Base-by-base conservation (phyloP, 2,797 vertebrate genomes). In the Eremophila alpestris region DNA sequence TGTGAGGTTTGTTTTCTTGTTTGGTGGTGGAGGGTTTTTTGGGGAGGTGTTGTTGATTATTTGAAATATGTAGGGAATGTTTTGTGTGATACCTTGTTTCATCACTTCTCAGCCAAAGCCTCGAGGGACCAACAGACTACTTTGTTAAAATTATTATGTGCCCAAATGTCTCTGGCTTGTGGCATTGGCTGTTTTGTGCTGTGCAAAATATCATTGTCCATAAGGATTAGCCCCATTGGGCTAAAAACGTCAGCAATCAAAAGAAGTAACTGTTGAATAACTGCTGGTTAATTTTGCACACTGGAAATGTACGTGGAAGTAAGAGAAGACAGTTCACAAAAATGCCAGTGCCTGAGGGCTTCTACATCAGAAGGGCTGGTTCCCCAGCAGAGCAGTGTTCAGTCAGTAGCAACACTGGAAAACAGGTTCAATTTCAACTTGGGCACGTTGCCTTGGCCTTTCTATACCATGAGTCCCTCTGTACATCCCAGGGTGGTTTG, bases 381-480 rank as follows among this genome's bases (percentile, higher is more conserved):
- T 9, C 30, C 43, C 24, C 43, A 32, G 4, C 40, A 32, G 23
- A 65, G 30, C 41, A 32, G 20, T 15, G 36, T 23, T 82, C 34
- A n/a, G 30, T 69, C 76, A 69, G 38, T 4, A 54, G 49, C 27
- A 40, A 1, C 9, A 0, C 7, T 48, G 23, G 41, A 23, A 69
- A 76, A 18, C 40, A 7, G 41, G 79, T 96, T 94, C 91, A 83
- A 90, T 52, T 88, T 93, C 77, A 93, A 60, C 87, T 38, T 11
- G 45, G 49, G 29, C 13, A 5, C 29, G 3, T 41, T 63, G 56
- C 75, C 64, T 69, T 3, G 3, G 79, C 19, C 43, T 30, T 83
- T 68, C 88, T 82, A 64, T 75, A 64, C 64, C n/a, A 2, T 23
- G 18, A 55, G 38, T 19, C 49, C 8, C 14, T 87, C 67, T 20